These are phyloP conservation scores for Globodera rostochiensis DNA, from an alignment of 1,140 invertebrate species.

Conservation along the genomic window DNA sequence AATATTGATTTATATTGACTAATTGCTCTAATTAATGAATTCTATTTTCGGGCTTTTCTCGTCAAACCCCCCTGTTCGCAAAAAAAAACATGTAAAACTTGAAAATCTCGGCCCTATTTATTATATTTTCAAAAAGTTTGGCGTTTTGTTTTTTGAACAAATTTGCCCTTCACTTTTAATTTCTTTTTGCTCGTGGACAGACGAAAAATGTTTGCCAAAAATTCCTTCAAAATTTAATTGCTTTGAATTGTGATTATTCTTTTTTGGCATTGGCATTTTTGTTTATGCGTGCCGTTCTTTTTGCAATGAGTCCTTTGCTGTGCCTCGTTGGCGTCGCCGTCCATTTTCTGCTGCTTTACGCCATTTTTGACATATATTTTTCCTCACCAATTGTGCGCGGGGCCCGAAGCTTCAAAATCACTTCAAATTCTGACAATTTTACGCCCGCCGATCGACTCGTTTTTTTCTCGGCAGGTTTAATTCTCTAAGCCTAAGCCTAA, in stretches of 20 bases:
- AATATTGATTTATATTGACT: too few species aligned
- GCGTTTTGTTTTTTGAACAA: too few species aligned
- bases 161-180: too few species aligned
- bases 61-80: too few species aligned
- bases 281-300: not conserved
- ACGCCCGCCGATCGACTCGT: slow-evolving; percentile 54
- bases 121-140: too few species aligned
- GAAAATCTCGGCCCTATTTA: too few species aligned
- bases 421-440: not conserved
- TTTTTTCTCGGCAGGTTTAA: slow-evolving; percentile 60
- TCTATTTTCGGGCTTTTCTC: too few species aligned
- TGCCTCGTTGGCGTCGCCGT: slow-evolving; percentile 37
- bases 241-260: not conserved
- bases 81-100: too few species aligned
- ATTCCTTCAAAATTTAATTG: too few species aligned
- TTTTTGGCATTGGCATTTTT: not conserved
- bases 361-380: slow-evolving; percentile 64
- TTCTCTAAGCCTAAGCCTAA: not conserved
- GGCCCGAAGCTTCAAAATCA: slow-evolving; percentile 45
- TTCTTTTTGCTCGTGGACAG: too few species aligned
- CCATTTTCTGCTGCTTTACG: slow-evolving; percentile 60
- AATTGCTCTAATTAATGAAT: too few species aligned
- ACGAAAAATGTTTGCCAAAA: too few species aligned
- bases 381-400: slow-evolving; percentile 56
- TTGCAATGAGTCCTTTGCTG: not conserved